Evolutionary conservation across 2,888 invertebrate genomes (phyloP).

Genomic region (Phasia obesa): DNA sequence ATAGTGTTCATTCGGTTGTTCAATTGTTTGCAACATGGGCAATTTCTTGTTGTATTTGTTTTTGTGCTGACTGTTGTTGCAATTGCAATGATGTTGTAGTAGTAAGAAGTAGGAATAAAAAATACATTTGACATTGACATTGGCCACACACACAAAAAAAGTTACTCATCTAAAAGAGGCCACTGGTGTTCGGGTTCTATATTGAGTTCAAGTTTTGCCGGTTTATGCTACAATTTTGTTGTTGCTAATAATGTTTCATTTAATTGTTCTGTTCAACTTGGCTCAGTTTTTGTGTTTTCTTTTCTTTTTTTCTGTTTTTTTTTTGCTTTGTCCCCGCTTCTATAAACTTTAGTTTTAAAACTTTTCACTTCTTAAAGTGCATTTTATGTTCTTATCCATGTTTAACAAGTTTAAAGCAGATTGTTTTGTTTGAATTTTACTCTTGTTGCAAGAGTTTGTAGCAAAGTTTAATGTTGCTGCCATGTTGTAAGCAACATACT

Average conservation of each 20-base stretch:
- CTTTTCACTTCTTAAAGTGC: slow-evolving; percentile 58
- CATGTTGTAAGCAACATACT: slow-evolving; percentile 56
- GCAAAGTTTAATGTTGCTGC: slow-evolving; percentile 43
- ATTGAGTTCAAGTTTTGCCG: slow-evolving; percentile 47
- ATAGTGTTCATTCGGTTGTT: slow-evolving; percentile 10
- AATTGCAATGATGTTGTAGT: slow-evolving; percentile 32
- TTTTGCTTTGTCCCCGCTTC: neutral
- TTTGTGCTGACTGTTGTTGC: slow-evolving; percentile 33
- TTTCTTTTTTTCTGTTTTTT: slow-evolving; percentile 4
- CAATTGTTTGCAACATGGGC: slow-evolving; percentile 33
- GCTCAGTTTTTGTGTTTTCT: slow-evolving; percentile 12
- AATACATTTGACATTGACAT: slow-evolving; percentile 73
- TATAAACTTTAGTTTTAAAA: slow-evolving; percentile 27
- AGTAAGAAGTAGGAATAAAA: slow-evolving; percentile 37
- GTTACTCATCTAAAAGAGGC: slow-evolving; percentile 67
- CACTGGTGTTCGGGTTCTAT: slow-evolving; percentile 42
- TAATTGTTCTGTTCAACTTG: slow-evolving; percentile 53
- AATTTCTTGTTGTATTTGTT: slow-evolving; percentile 33
- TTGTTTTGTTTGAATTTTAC: slow-evolving; percentile 34
- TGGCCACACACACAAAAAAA: slow-evolving; percentile 66
- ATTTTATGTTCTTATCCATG: slow-evolving; percentile 62
- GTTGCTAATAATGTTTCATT: slow-evolving; percentile 1
- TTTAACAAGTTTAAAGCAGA: slow-evolving; percentile 65
- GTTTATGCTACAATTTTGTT: slow-evolving; percentile 4
- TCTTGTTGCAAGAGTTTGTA: slow-evolving; percentile 11